Base-by-base conservation (phyloP, 2,888 invertebrate genomes). In the Brachyptera risi region DNA sequence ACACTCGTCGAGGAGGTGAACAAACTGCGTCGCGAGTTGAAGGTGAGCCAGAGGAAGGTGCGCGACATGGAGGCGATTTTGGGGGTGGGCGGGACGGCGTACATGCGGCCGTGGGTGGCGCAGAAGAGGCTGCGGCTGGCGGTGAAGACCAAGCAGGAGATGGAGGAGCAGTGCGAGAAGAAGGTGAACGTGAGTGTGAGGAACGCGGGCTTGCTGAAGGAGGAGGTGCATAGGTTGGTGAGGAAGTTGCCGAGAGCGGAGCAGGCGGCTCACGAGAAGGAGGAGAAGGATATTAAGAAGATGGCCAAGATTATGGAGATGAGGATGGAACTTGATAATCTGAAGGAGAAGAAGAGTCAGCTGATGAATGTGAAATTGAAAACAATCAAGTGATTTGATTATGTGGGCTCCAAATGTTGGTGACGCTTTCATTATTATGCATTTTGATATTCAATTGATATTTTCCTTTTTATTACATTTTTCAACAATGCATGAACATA, bases 1-100 rank as follows among this genome's bases (percentile, higher is more conserved):
- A 76, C 82, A 0, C 78, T 95, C 3, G 78, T 93, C 31, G 79
- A 83, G 1, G 93, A 94, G 74, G 83, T 92, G 19, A 92, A 92
- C 71, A 82, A 80, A 60, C 73, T 93, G 44, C 81, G 91, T 35
- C 80, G 80, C 26, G 86, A 88, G 71, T 73, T 90, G 63, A 87
- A 54, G 35, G 54, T 42, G 5, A 40, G 11, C n/a, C 44, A 58
- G 26, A 17, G 31, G n/a, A 42, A 17, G 2, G 38, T 31, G 19
- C 38, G 26, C 44, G 42, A 58, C 21, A 21, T 47, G 58, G 44
- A 58, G 44, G 17, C 47, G 26, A 38, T 58, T 11, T 17, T 58
- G 44, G 42, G 58, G 7, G 38, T 26, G 27, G 26, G 31, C 27
- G 38, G 38, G 35, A 44, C 13, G 26, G 42, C 19, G 26, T 42